A percentile compares a stretch with the other conserved stretches of the same genome.
Conservation (phyloP, 2,113 vertebrate genomes). For the Podiceps cristatus region DNA sequence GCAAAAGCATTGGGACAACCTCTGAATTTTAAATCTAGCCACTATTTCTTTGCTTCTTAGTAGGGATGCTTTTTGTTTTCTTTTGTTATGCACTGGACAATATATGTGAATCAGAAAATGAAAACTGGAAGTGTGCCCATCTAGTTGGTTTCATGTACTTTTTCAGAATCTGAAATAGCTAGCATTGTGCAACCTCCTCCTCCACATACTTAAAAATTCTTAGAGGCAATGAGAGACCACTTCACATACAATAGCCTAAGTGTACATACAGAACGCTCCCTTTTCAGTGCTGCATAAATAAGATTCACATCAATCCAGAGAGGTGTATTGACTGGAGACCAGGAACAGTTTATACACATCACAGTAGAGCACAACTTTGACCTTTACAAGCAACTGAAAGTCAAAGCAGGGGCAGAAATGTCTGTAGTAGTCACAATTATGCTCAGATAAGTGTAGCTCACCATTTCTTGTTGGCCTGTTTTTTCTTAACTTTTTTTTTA, state of each 20-base stretch:
- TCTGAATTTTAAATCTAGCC: neutral
- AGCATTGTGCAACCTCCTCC: neutral
- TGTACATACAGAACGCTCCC: neutral
- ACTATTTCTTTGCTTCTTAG: neutral
- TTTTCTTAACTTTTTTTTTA: neutral
- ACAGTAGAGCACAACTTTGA: neutral
- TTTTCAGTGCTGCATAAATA: neutral
- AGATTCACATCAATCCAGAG: neutral
- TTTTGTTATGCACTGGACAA: neutral
- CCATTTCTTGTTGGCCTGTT: neutral
- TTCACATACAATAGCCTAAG: neutral
- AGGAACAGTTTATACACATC: neutral
- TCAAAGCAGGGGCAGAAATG: neutral
- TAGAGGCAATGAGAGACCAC: neutral
- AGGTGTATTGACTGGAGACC: neutral
- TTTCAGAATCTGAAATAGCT: neutral
- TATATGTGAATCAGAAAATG: neutral
- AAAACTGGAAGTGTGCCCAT: neutral
- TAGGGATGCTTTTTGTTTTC: neutral
- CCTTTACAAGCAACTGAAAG: neutral
- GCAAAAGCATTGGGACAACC: neutral
- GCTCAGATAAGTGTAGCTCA: neutral
- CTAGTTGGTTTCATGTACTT: neutral
- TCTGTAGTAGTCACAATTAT: neutral
- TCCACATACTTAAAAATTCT: neutral